Conservation (phyloP, 2,888 invertebrate species). For the Oligia fasciuncula region DNA sequence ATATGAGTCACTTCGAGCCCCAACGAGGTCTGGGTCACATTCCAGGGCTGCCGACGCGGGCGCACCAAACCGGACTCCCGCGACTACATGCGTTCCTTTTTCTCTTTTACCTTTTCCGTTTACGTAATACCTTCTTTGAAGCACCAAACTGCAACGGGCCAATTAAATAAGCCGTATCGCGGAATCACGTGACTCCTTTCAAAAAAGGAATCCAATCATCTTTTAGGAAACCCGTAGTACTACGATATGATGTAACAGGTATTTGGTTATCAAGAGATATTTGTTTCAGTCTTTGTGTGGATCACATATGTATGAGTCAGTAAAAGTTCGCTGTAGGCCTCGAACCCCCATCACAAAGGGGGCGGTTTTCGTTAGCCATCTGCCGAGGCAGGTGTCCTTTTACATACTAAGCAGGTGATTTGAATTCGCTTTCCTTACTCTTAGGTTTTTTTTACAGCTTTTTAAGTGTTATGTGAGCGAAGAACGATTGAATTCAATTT, state of each 20-base stretch:
- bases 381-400: conserved; percentile 87
- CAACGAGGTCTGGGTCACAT: conserved; percentile 88
- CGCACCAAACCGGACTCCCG: conserved; percentile 78
- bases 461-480: conserved; percentile 57
- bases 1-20: conserved; percentile 85
- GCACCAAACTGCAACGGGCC: conserved; percentile 43
- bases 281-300: conserved; percentile 36
- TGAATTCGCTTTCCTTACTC: conserved; percentile 79
- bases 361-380: conserved; percentile 81
- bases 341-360: conserved; percentile 71
- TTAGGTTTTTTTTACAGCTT: conserved; percentile 58
- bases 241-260: conserved; percentile 45
- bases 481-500: conserved; percentile 55
- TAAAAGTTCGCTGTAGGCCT: conserved; percentile 55
- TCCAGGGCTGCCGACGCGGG: conserved; percentile 78
- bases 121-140: conserved; percentile 73
- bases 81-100: conserved; percentile 69
- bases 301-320: conserved; percentile 37
- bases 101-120: conserved; percentile 67
- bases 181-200: conserved; percentile 11
- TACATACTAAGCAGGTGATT: conserved; percentile 88
- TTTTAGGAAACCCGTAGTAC: conserved; percentile 38
- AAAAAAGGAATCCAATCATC: conserved; percentile 31
- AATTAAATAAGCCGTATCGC: conserved; percentile 31
- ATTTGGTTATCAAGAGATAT: conserved; percentile 29